Percentiles rank a stretch among this genome's conserved stretches.
These are phyloP conservation scores for Steinernema carpocapsae DNA, from an alignment of 2,888 invertebrate species.

Conservation along the genomic window DNA sequence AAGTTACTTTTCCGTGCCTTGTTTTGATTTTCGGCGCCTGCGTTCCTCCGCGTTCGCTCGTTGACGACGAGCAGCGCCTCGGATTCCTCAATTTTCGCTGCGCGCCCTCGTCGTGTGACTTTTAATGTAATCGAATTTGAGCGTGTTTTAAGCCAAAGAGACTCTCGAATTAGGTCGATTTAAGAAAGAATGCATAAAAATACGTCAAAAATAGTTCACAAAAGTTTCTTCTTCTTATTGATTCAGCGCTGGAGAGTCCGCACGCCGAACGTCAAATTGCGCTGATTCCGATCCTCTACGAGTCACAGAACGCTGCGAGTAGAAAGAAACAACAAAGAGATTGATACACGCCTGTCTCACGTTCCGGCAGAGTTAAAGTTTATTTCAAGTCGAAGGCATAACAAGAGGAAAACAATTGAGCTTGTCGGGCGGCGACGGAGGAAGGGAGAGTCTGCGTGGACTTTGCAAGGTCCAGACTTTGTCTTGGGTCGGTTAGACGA, in stretches of 20 bases:
- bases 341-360: conserved; percentile 6
- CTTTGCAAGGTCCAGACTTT: neutral
- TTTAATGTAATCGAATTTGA: conserved; percentile 26
- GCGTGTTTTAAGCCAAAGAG: conserved; percentile 1
- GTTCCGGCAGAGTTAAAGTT: conserved; percentile 33
- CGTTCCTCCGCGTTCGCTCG: no score
- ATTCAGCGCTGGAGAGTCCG: neutral
- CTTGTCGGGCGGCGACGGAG: neutral
- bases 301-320: neutral
- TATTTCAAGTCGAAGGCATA: neutral
- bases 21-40: no score
- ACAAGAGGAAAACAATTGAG: conserved; percentile 24
- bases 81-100: neutral
- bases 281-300: neutral
- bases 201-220: conserved; percentile 2
- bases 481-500: no score
- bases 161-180: conserved; percentile 9
- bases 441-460: neutral
- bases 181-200: neutral
- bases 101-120: conserved; percentile 25
- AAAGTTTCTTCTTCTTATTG: neutral
- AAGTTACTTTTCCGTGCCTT: no score
- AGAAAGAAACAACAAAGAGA: conserved; percentile 28
- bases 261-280: neutral
- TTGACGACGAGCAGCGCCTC: no score